These are phyloP conservation scores for Pseudachorutes palmiensis DNA, from an alignment of 1,140 invertebrate species.

Conservation along the genomic window DNA sequence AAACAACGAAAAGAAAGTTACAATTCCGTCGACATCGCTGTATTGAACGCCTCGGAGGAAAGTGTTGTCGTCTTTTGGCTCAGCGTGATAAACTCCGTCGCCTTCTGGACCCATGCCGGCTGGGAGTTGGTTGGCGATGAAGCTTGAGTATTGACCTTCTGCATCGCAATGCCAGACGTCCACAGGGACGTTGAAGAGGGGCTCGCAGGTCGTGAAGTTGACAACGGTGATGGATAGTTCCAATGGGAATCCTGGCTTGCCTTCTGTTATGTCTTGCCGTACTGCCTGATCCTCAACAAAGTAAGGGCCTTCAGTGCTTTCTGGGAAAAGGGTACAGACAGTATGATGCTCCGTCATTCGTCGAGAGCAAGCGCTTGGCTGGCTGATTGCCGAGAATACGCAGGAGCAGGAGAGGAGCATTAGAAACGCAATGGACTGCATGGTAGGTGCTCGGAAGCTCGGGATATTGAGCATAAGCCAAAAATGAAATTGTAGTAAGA, in stretches of 20 bases:
- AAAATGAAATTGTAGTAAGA: too few relatives aligned
- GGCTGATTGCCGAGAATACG: too few relatives aligned
- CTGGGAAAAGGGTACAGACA: neutral
- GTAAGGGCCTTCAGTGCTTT: constrained; percentile 5
- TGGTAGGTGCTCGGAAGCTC: too few relatives aligned
- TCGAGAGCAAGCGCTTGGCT: too few relatives aligned
- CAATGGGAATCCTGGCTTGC: neutral
- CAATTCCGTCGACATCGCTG: neutral
- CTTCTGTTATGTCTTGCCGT: neutral
- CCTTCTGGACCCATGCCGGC: neutral
- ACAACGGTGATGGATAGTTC: neutral
- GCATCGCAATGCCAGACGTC: constrained; percentile 5
- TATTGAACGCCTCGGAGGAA: constrained; percentile 1
- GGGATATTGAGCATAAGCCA: too few relatives aligned
- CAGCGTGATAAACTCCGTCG: neutral
- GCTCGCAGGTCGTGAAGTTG: constrained; percentile 4
- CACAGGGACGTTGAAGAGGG: neutral
- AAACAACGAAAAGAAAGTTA: neutral
- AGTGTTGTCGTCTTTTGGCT: neutral
- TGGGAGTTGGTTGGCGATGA: neutral
- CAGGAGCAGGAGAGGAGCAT: too few relatives aligned
- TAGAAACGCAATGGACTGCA: too few relatives aligned
- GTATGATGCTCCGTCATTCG: too few relatives aligned
- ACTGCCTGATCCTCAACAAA: neutral
- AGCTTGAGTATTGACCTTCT: neutral